Base-by-base conservation (phyloP, 1,140 invertebrate species). In the Cydia pomonella region DNA sequence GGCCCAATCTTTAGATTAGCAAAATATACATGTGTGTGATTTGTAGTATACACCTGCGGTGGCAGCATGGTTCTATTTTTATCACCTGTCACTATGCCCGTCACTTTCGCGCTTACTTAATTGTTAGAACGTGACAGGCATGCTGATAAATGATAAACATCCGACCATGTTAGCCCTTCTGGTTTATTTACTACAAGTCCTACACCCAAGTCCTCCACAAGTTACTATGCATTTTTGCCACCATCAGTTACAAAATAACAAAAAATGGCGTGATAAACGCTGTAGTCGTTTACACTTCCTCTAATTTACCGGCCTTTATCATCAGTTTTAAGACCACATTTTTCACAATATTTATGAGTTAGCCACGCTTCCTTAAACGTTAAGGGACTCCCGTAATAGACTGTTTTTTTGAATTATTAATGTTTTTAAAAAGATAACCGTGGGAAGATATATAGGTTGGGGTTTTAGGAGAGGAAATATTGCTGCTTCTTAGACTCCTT, bases 401-500 rank as follows among this genome's bases (percentile, higher is more conserved):
- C 64, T 38, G 12, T 69, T 38, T 69, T 33, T 69, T 33, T 69
- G 23, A 69, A 69, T 69, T 41, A 69, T 69, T 69, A 69, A 69
- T 69, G 33, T 69, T 69, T 66, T 33, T 69, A 21, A 69, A 69
- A 69, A 69, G 64, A 69, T 69, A 69, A 69, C 64, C 64, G 64
- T n/a, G 16, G 16, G 16, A 69, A 69, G 64, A 69, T 69, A 33
- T 69, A 69, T 69, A 33, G 29, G 64, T 6, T 69, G 64, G 29
- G 18, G 29, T 9, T 38, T 25, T 69, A 10, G 25, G 29, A 69
- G 29, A 23, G 12, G 21, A 69, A 33, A 33, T 69, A 16, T 27
- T 69, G 64, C 29, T 38, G 64, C 64, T 69, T 33, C 6, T 69
- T n/a, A 69, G n/a, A 69, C 12, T 66, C 23, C 3, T 59, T 23